Evolutionary conservation across 2,113 vertebrate genomes (phyloP), one percentile per base, ranked within the genome.

Genomic region (Arvicanthis niloticus): DNA sequence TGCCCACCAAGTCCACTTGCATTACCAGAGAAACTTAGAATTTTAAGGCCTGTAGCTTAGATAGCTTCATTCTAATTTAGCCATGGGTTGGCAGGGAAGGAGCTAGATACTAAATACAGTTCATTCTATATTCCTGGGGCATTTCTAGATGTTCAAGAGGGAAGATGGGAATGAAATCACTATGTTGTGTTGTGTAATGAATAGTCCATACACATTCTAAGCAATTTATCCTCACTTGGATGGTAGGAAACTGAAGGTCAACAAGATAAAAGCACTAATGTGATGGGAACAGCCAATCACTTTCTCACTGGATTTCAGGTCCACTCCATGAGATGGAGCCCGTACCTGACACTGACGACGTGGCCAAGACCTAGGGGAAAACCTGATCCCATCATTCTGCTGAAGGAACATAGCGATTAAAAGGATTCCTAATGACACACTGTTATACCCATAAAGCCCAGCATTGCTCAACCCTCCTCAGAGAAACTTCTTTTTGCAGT

Each of bases 21-120:
- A 15, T 77, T 73, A 34, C 88, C 58, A 85, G 75, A 95, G 88
- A 95, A 91, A 62, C 91, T 78, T 16, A 91, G 77, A 92, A 67
- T 70, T 72, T 75, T 48, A 96, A 58, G 21, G 73, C 34, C 26
- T 91, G 87, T 40, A 37, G 42, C 31, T 45, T 51, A 95, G 89
- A 90, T 29, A 75, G 73, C 76, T 94, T 76, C 73, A 81, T 94
- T 94, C 75, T 77, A 91, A 96, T 75, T 95, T 92, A 90, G 90
- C 93, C 62, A 45, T 48, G 26, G 67, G 56, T 84, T 94, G 87
- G 73, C 4, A 0, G 48, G 3, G n/a, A 96, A 65, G 51, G 58
- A 94, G 65, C 53, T 56, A 85, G 78, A 62, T 75, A 34, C 73
- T 95, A 93, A 91, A 89, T 95, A 93, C 70, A 95, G 67, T 86